Base-by-base conservation (phyloP, 2,888 invertebrate species). In the Eurois occulta region DNA sequence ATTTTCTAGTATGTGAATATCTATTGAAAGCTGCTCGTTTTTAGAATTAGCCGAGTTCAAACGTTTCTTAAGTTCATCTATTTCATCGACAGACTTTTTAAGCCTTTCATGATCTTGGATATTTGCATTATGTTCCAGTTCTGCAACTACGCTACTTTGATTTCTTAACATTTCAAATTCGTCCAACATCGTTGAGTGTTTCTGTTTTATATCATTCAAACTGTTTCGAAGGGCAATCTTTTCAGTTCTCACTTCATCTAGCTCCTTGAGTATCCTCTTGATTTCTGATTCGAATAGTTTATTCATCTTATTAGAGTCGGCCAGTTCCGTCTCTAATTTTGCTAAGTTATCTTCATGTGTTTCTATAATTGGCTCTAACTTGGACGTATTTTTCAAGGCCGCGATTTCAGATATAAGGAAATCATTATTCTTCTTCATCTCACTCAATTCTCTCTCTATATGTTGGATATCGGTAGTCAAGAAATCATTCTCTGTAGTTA, bases 391-490 rank as follows among this genome's bases (percentile, higher is more conserved):
- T 90, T 98, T 98, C 72, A 97, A 96, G 69, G 97, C 97, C 65
- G 98, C 97, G 81, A 98, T 95, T 93, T 98, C 98, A 70, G 97
- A 97, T 86, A 98, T 96, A n/a, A 98, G 94, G 78, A 97, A 96
- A 89, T 98, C 98, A 89, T 98, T 98, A 91, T 98, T 98, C 91
- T 97, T 97, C 93, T 97, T 97, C 91, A 98, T 96, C 91, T 98
- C 97, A 78, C 97, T 95, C 66, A 97, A 94, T 91, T 97, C 98
- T 84, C 97, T 97, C 93, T 98, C 98, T 43, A 97, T 93, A 76
- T 96, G 96, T 84, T 95, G 94, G 55, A 97, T 91, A 86, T 97
- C 97, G 4, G 95, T 94, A 35, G 95, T 95, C 3, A 97, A 90
- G 77, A 96, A 96, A 89, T 97, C 96, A 89, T 97, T 97, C 90